Evolutionary conservation across 2,797 vertebrate species (phyloP).

Genomic region (Melanotaenia trifasciata): DNA sequence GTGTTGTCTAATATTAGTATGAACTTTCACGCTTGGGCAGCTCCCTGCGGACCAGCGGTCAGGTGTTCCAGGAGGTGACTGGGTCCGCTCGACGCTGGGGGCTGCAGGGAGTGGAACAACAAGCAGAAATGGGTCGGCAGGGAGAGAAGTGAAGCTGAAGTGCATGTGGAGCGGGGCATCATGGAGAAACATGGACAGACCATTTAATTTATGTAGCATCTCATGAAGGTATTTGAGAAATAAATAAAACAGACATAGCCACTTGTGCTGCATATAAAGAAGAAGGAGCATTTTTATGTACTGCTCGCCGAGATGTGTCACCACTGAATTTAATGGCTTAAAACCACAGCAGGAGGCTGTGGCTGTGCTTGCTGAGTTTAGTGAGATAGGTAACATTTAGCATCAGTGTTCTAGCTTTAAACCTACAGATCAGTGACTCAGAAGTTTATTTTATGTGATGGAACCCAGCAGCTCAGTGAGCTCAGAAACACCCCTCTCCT

Average conservation of each 20-base stretch:
- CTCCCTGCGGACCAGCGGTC: conserved; percentile 44
- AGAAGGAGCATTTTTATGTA: conserved; percentile 1
- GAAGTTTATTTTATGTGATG: background rate
- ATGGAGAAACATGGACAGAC: conserved; percentile 18
- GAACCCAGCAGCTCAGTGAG: background rate
- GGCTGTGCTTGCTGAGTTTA: background rate
- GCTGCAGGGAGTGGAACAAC: conserved; percentile 39
- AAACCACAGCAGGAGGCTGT: background rate
- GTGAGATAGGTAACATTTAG: background rate
- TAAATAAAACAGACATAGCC: background rate
- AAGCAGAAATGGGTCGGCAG: conserved; percentile 67
- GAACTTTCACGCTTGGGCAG: conserved; percentile 34
- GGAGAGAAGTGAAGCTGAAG: conserved; percentile 50
- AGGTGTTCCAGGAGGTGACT: conserved; percentile 65
- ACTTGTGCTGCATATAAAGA: background rate
- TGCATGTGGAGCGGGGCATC: conserved; percentile 26
- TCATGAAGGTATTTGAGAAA: conserved; percentile 17
- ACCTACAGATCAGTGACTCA: background rate
- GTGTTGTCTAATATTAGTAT: conserved; percentile 53
- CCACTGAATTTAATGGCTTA: conserved; percentile 2
- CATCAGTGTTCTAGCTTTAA: background rate
- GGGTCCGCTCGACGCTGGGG: conserved; percentile 51
- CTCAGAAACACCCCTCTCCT: background rate
- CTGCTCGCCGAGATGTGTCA: background rate
- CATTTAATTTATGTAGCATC: conserved; percentile 38